Evolutionary conservation across 2,888 invertebrate genomes (phyloP), one percentile per base, ranked within the genome.

Genomic region (Parnassius smintheus): DNA sequence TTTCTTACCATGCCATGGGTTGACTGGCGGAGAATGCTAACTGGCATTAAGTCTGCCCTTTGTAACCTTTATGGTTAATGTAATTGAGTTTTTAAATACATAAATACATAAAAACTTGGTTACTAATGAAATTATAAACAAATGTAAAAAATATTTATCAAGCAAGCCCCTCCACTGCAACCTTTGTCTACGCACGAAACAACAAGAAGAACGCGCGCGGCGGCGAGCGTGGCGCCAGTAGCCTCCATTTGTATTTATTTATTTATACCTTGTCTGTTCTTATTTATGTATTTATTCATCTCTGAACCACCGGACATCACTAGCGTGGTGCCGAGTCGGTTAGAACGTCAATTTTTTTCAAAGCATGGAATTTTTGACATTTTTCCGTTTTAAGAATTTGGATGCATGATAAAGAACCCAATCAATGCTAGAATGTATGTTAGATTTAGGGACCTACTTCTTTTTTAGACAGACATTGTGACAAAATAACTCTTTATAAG

Each of bases 191-290:
- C 78, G 75, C 75, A 80, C 78, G 73, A 74, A 71, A 81, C 86
- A 89, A 91, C 83, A 91, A 89, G 86, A 90, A 76, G 81, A 89
- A 76, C 76, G 80, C 75, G 77, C 79, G 76, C 83, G 82, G 77
- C 86, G 82, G 81, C 81, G 77, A 80, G 76, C 80, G 81, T 88
- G 91, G 91, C 91, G 91, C 91, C 91, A 90, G 91, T 88, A 91
- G 91, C 91, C 75, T 80, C 83, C 85, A 84, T 88, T 85, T 83
- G 86, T 87, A 88, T 90, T 86, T 90, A 88, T 87, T 88, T 88
- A 87, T 89, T 87, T 88, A 87, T 86, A 83, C 78, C 83, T 80
- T 81, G 87, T 84, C 84, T 83, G 84, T 79, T 75, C 78, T 85
- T 87, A 85, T 87, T 83, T 85, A 88, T 89, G 83, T 85, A 88